Conservation (phyloP, 2,888 invertebrate species). For the Melieria omissa region DNA sequence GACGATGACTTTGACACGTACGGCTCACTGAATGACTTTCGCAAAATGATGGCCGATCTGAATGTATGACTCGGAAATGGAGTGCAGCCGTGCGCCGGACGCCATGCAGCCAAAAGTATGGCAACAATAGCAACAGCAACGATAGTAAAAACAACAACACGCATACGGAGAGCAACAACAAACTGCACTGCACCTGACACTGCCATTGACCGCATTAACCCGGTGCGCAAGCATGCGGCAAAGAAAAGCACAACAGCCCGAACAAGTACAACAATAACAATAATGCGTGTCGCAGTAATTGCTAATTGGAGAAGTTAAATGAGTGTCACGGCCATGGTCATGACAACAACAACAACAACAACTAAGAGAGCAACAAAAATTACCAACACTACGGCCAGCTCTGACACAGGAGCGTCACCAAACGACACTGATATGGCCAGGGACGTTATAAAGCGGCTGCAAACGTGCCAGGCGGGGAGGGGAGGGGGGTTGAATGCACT, state of each 20-base stretch:
- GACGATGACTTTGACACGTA: conserved; percentile 81
- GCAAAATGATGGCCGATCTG: conserved; percentile 81
- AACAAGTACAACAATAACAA: neutral
- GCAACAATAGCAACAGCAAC: conserved; percentile 21
- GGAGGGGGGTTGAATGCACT: conserved; percentile 28
- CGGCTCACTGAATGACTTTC: conserved; percentile 78
- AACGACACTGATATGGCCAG: neutral
- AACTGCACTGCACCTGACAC: neutral
- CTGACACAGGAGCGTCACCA: conserved; percentile 12
- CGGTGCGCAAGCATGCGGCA: neutral
- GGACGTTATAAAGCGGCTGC: neutral
- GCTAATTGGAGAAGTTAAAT: too few species aligned
- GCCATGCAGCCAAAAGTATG: neutral
- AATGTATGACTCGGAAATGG: conserved; percentile 68
- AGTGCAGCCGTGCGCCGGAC: neutral
- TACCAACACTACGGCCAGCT: too few species aligned
- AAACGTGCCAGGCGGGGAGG: neutral
- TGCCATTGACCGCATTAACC: too few species aligned
- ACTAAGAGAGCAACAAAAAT: neutral
- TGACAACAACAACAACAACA: conserved; percentile 20
- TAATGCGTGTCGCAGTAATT: neutral
- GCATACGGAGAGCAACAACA: neutral
- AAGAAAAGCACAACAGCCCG: neutral
- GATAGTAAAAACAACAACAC: neutral
- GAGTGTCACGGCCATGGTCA: conserved; percentile 1